These are phyloP conservation scores for Catostylus mosaicus DNA, from an alignment of 30 jellyfish, hydroid and myxozoan species.

Conservation along the genomic window DNA sequence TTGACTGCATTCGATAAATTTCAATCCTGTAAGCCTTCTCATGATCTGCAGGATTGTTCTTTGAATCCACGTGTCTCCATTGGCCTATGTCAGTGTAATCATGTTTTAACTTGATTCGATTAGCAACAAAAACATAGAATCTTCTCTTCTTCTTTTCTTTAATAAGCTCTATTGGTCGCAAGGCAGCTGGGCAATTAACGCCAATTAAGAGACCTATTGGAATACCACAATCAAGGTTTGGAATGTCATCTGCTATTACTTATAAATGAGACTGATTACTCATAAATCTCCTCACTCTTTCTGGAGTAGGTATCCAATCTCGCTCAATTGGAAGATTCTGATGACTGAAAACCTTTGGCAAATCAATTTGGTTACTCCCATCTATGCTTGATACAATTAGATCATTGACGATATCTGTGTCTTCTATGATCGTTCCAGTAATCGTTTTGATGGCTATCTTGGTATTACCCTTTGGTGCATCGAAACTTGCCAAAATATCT, in stretches of 20 bases:
- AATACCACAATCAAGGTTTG: slow-evolving; percentile 34
- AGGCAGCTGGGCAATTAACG: slow-evolving; percentile 40
- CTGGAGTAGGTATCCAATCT: slow-evolving; percentile 24
- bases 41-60: slow-evolving; percentile 22
- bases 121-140: slow-evolving; percentile 30
- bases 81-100: not conserved
- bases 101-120: not conserved
- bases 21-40: slow-evolving; percentile 34
- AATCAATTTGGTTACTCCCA: slow-evolving; percentile 36
- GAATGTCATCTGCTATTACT: slow-evolving; percentile 32
- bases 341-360: slow-evolving; percentile 54
- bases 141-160: slow-evolving; percentile 42
- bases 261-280: slow-evolving; percentile 19
- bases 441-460: slow-evolving; percentile 28
- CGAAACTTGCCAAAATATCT: slow-evolving; percentile 11
- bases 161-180: slow-evolving; percentile 37
- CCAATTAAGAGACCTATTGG: slow-evolving; percentile 50
- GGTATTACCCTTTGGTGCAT: slow-evolving; percentile 14
- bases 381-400: slow-evolving; percentile 10
- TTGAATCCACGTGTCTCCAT: slow-evolving; percentile 27
- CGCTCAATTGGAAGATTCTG: slow-evolving; percentile 43
- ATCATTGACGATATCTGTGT: slow-evolving; percentile 25
- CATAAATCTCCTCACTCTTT: slow-evolving; percentile 1
- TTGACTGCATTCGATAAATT: slow-evolving; percentile 8
- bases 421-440: slow-evolving; percentile 20